phyloP scores from a whole-genome alignment of 1,140 invertebrate species.

The Zophobas atratus region DNA sequence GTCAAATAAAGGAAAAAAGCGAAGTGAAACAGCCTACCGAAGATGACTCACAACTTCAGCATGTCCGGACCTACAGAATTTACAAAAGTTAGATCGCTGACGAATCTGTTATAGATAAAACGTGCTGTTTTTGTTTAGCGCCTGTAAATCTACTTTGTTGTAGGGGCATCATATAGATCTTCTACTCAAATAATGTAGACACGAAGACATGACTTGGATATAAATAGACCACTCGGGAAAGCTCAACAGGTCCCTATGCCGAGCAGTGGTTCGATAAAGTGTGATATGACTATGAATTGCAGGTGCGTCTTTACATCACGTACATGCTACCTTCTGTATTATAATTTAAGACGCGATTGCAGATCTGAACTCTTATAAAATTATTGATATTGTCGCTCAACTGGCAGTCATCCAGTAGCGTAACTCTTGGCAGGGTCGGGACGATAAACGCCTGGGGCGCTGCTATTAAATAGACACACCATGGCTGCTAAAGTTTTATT shows the following conservation, averaged over 20 bases:
- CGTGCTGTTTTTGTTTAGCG: neutral
- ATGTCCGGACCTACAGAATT: slow-evolving; percentile 45
- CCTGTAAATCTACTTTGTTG: slow-evolving; percentile 1
- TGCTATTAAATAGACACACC: too few relatives aligned
- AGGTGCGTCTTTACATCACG: slow-evolving; percentile 40
- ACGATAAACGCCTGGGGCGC: too few relatives aligned
- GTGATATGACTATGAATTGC: slow-evolving; percentile 47
- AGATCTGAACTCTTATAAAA: slow-evolving; percentile 4
- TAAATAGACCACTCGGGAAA: slow-evolving; percentile 37
- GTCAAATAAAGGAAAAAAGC: slow-evolving; percentile 41
- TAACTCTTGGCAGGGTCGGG: too few relatives aligned
- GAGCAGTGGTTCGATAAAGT: slow-evolving; percentile 43
- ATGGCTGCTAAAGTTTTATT: too few relatives aligned
- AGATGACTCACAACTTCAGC: slow-evolving; percentile 44
- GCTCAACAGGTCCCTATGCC: slow-evolving; percentile 45
- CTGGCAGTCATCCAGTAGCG: too few relatives aligned
- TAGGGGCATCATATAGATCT: slow-evolving; percentile 20
- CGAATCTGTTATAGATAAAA: neutral
- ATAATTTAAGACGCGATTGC: slow-evolving; percentile 18
- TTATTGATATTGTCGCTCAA: neutral
- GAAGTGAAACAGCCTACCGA: slow-evolving; percentile 17
- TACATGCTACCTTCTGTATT: slow-evolving; percentile 24
- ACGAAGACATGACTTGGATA: slow-evolving; percentile 44
- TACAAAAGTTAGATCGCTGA: slow-evolving; percentile 37
- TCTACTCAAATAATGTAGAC: slow-evolving; percentile 28